These are phyloP conservation scores for Chitala chitala DNA, from an alignment of 2,113 vertebrate genomes.

Conservation along the genomic window DNA sequence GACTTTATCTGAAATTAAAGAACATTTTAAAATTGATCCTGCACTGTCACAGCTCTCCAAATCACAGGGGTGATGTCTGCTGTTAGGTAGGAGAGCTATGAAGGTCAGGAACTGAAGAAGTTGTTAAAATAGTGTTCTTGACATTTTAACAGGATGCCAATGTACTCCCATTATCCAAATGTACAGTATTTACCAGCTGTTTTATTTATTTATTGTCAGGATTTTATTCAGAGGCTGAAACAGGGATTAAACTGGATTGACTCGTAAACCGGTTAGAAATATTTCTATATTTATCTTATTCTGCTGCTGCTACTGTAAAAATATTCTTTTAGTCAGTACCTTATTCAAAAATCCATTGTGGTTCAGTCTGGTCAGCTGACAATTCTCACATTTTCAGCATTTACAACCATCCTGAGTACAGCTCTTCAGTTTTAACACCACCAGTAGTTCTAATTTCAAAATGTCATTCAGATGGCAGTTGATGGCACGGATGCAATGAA, in stretches of 20 bases:
- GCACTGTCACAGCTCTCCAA: not conserved
- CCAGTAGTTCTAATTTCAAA: too few species aligned
- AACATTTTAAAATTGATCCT: not conserved
- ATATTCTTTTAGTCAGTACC: too few species aligned
- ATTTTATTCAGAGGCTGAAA: not conserved
- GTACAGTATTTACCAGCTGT: too few species aligned
- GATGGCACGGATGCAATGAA: too few species aligned
- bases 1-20: not conserved
- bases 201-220: too few species aligned
- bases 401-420: too few species aligned
- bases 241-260: slow-evolving; percentile 5
- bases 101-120: not conserved
- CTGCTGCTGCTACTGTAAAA: not conserved
- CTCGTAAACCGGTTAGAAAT: not conserved
- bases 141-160: slow-evolving; percentile 10
- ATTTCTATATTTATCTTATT: slow-evolving; percentile 1
- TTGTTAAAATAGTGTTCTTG: not conserved
- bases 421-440: too few species aligned
- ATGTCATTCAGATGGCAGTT: too few species aligned
- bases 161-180: slow-evolving; percentile 11
- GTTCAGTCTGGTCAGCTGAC: too few species aligned
- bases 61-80: not conserved
- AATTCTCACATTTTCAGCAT: too few species aligned
- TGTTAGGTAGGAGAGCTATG: not conserved
- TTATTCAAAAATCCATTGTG: too few species aligned